Base-by-base conservation (phyloP, 2,113 vertebrate genomes). In the Microtus richardsoni region DNA sequence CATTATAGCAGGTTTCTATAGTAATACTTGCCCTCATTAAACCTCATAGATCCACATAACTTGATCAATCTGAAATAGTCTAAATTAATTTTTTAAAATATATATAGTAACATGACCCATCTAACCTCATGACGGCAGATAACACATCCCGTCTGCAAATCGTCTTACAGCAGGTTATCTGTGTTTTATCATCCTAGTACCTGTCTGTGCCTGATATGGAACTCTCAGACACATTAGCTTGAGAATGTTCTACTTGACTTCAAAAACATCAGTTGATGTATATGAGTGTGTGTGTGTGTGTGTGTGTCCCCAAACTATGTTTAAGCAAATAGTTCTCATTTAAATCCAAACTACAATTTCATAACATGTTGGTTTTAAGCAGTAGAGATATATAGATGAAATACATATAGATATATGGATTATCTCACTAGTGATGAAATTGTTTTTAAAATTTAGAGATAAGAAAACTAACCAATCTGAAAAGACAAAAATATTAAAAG, bases 131-230 rank as follows among this genome's bases (percentile, higher is more conserved):
- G 93, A 91, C n/a, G 96, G 96, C 88, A 97, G 96, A 98, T 98
- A 98, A 97, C 96, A 96, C 74, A 73, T 83, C 64, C 97, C 98
- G 98, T 98, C 98, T 98, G 98, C 97, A 98, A 98, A 98, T 98
- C 96, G 97, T 98, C 98, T 97, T 91, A 95, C 95, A 95, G 95
- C 96, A 97, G 89, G 97, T 97, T 98, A 98, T 98, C 98, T 98
- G 98, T n/a, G 97, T 98, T 98, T 98, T 98, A 98, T 99, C 98
- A 98, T 97, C 97, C 98, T 98, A 97, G 97, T 98, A 98, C 98
- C 98, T 98, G 98, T 98, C 98, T 98, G 97, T 98, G 98, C 98
- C 98, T 98, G 97, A 98, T 98, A 98, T 98, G 98, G 97, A 97
- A 97, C 96, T 97, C 96, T 98, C 96, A 98, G 98, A 98, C 96